Percentiles rank a stretch among this genome's conserved stretches.
Evolutionary conservation across 2,797 vertebrate species (phyloP).

Genomic region (Uromys caudimaculatus): DNA sequence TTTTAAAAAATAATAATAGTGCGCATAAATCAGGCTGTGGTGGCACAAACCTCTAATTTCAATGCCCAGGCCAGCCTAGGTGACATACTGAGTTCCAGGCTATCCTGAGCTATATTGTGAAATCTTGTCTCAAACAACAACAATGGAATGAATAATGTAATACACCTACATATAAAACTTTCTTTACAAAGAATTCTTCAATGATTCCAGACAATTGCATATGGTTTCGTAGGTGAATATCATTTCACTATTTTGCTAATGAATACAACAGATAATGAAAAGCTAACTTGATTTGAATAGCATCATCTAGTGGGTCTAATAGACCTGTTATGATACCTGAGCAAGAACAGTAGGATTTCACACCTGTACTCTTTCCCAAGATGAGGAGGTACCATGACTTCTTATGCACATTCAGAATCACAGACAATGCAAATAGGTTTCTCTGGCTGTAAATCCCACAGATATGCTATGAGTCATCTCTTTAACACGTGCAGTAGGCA

Average conservation of each 20-base stretch:
- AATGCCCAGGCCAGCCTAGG: not conserved
- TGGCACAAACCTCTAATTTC: not conserved
- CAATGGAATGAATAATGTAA: not conserved
- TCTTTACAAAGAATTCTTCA: not conserved
- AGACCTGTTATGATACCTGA: not conserved
- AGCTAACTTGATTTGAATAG: slow-evolving; percentile 35
- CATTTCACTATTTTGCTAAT: not conserved
- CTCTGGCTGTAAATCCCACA: not conserved
- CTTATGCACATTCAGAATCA: not conserved
- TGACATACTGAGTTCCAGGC: not conserved
- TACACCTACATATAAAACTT: not conserved
- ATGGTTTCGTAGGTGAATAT: not conserved
- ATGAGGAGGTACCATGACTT: not conserved
- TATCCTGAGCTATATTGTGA: not conserved
- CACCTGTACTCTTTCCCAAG: not conserved
- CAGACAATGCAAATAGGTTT: not conserved
- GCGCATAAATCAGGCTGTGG: not conserved
- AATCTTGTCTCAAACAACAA: not conserved
- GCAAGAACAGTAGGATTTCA: not conserved
- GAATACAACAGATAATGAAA: not conserved
- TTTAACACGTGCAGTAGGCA: not conserved
- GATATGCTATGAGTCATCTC: not conserved
- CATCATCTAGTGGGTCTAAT: not conserved
- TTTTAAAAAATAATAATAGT: not conserved
- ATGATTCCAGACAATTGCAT: not conserved